Conservation (phyloP, 2,113 vertebrate species). For the Psittacara wagleri region DNA sequence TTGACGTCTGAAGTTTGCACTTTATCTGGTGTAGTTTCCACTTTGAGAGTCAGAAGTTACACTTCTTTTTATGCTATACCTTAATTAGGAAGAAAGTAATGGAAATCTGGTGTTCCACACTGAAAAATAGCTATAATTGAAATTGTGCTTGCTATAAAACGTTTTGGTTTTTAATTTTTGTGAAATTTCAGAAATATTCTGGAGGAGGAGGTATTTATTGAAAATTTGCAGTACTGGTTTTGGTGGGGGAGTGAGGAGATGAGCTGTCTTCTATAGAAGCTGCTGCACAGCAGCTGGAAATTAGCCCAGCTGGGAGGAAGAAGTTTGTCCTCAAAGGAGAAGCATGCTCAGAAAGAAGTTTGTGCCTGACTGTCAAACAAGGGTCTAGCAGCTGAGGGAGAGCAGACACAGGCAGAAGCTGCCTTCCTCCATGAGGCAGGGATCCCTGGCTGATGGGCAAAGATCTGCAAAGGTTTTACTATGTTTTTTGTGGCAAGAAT, state of each 20-base stretch:
- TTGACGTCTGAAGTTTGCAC: neutral
- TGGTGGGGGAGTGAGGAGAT: neutral
- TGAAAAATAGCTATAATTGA: neutral
- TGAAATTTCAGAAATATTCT: neutral
- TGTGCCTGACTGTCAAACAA: neutral
- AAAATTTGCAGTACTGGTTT: neutral
- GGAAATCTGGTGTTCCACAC: neutral
- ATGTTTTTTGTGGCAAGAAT: rapidly evolving
- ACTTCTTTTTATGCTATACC: neutral
- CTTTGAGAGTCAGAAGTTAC: neutral
- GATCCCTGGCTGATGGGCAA: neutral
- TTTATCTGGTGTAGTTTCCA: neutral
- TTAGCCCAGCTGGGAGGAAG: neutral
- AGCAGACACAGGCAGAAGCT: neutral
- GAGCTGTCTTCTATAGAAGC: neutral
- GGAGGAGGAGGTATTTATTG: neutral
- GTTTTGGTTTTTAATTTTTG: neutral
- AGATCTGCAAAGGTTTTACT: neutral
- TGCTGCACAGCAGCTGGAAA: neutral
- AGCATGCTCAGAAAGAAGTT: neutral
- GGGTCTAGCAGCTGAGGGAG: too few species aligned
- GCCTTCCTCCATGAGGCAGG: rapidly evolving
- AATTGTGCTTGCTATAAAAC: neutral
- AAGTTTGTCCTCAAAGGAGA: neutral
- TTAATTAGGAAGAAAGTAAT: neutral